Percentiles rank a stretch among this genome's conserved stretches.
These are phyloP conservation scores for Cephus rjabovi DNA, from an alignment of 2,888 invertebrate genomes.

Conservation along the genomic window DNA sequence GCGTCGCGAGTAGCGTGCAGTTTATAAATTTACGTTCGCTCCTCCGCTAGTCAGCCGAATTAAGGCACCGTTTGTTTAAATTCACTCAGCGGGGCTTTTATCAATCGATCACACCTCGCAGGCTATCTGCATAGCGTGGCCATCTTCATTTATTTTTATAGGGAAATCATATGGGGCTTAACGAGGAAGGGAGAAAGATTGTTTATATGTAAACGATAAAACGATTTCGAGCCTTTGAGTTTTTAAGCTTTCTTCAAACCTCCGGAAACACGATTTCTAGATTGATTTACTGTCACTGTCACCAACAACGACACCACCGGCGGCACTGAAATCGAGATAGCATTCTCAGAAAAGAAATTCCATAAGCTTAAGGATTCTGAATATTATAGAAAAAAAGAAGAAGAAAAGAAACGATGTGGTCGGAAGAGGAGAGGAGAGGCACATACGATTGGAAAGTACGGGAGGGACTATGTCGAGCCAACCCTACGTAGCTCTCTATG, in stretches of 20 bases:
- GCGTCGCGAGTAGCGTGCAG: background rate
- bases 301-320: too few species aligned
- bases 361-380: background rate
- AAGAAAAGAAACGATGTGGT: background rate
- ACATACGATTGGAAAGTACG: too few species aligned
- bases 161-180: conserved; percentile 36
- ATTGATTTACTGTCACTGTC: too few species aligned
- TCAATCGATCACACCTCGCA: conserved; percentile 8
- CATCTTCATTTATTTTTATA: conserved; percentile 40
- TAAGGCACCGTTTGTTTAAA: conserved; percentile 19
- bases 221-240: background rate
- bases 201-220: background rate
- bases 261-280: too few species aligned
- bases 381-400: background rate
- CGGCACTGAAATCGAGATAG: too few species aligned
- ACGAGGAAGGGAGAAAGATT: conserved; percentile 4
- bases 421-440: background rate
- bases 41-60: background rate
- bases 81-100: conserved; percentile 21
- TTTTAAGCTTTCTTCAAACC: too few species aligned
- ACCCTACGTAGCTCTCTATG: too few species aligned
- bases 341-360: too few species aligned
- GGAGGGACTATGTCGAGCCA: too few species aligned
- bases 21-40: background rate
- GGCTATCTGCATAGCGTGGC: too few species aligned